These are phyloP conservation scores for Hedya salicella DNA, from an alignment of 2,888 invertebrate species.

Conservation along the genomic window DNA sequence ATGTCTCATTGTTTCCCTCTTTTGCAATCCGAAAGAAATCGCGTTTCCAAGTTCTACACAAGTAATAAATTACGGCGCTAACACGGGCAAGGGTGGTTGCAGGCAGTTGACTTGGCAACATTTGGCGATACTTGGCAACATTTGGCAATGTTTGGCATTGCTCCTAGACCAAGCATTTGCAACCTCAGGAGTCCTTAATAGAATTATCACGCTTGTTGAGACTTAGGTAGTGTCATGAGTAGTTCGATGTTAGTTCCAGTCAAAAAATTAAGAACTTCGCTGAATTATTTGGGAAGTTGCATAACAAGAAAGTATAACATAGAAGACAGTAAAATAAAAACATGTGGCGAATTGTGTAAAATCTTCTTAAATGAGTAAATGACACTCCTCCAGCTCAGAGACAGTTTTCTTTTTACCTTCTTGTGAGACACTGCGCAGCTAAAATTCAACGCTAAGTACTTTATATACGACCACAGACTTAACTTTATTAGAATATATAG, in stretches of 20 bases:
- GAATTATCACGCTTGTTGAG: conserved; percentile 7
- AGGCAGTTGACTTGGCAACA: conserved; percentile 16
- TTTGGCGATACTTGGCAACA: conserved; percentile 23
- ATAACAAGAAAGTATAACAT: no score
- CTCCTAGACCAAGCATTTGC: conserved; percentile 14
- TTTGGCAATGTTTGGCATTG: conserved; percentile 9
- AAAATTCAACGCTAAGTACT: no score
- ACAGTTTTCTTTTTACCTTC: no score
- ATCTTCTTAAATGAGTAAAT: no score
- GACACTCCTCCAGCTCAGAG: no score
- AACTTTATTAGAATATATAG: no score
- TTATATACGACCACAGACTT: no score
- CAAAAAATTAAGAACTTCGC: neutral
- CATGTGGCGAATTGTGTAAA: no score
- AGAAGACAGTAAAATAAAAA: no score
- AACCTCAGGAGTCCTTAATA: conserved; percentile 5
- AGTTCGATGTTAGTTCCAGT: neutral
- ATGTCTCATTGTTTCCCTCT: conserved; percentile 25
- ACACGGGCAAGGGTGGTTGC: conserved; percentile 19
- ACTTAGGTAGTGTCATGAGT: neutral
- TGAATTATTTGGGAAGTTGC: no score
- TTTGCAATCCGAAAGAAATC: conserved; percentile 26
- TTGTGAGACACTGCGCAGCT: no score
- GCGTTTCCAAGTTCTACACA: conserved; percentile 18
- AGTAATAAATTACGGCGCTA: conserved; percentile 35